These are phyloP conservation scores for Myiothlypis coronata DNA, from an alignment of 2,797 vertebrate species.

Conservation along the genomic window DNA sequence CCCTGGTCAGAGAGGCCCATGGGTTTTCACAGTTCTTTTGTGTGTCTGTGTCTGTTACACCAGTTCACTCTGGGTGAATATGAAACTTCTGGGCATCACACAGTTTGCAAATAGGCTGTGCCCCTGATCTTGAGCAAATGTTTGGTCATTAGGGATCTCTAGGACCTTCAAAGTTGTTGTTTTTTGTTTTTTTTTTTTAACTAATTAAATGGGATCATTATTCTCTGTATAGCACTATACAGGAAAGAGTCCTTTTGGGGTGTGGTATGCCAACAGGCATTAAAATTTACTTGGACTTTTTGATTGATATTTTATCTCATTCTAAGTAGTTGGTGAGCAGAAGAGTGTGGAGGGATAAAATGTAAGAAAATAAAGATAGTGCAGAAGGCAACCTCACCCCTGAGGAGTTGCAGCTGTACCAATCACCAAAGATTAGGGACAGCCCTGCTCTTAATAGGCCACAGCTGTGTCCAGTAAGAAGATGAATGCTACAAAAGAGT, in stretches of 20 bases:
- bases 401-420: too few species aligned
- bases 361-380: too few species aligned
- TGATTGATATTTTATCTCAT: background rate
- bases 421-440: too few species aligned
- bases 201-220: background rate
- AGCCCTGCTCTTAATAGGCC: too few species aligned
- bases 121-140: background rate
- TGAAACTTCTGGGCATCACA: background rate
- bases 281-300: background rate
- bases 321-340: background rate
- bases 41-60: background rate
- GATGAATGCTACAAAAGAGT: too few species aligned
- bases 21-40: background rate
- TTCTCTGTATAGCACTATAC: background rate
- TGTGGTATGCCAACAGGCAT: background rate
- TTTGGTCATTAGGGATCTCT: background rate
- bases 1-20: background rate
- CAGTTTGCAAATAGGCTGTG: background rate
- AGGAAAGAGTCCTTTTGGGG: background rate
- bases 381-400: too few species aligned
- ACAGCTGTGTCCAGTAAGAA: too few species aligned
- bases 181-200: background rate
- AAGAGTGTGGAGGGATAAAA: background rate
- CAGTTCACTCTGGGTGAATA: background rate
- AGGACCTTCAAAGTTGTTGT: background rate